phyloP scores from a whole-genome alignment of 1,140 invertebrate genomes.

The Lutraria rhynchaena region DNA sequence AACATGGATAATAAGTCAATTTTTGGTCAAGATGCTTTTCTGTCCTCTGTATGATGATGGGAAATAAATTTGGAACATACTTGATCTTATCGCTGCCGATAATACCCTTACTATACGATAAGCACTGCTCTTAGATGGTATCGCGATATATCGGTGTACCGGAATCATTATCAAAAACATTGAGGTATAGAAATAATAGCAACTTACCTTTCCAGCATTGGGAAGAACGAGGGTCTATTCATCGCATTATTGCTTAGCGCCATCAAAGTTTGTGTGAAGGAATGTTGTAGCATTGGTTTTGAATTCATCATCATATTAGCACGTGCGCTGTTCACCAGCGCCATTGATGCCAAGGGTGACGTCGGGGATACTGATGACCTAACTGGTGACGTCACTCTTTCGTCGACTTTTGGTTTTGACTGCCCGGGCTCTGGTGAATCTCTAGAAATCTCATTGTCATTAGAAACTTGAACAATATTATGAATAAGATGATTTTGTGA shows the following conservation, averaged over 20 bases:
- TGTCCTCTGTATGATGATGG: too few species aligned
- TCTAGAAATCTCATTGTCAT: constrained; percentile 15
- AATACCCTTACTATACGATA: too few species aligned
- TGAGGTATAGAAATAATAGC: too few species aligned
- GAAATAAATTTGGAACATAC: too few species aligned
- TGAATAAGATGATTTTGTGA: constrained; percentile 41
- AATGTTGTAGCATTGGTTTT: constrained; percentile 66
- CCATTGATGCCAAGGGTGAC: constrained; percentile 40
- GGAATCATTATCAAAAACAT: too few species aligned
- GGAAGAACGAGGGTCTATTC: constrained; percentile 69
- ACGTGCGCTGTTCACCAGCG: constrained; percentile 29
- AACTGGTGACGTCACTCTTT: constrained; percentile 26
- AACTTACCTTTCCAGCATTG: constrained; percentile 76
- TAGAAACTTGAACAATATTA: constrained; percentile 25
- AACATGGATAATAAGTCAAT: too few species aligned
- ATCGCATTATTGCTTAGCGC: constrained; percentile 71
- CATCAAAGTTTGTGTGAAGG: constrained; percentile 75
- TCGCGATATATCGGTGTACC: too few species aligned
- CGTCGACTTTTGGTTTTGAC: constrained; percentile 20
- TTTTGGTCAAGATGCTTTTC: too few species aligned
- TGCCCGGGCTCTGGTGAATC: constrained; percentile 1
- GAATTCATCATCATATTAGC: constrained; percentile 51
- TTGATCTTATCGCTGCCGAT: too few species aligned
- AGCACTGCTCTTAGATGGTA: too few species aligned
- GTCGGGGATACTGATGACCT: constrained; percentile 17